Evolutionary conservation across 2,113 vertebrate genomes (phyloP).

Genomic region (Crotalus viridis): DNA sequence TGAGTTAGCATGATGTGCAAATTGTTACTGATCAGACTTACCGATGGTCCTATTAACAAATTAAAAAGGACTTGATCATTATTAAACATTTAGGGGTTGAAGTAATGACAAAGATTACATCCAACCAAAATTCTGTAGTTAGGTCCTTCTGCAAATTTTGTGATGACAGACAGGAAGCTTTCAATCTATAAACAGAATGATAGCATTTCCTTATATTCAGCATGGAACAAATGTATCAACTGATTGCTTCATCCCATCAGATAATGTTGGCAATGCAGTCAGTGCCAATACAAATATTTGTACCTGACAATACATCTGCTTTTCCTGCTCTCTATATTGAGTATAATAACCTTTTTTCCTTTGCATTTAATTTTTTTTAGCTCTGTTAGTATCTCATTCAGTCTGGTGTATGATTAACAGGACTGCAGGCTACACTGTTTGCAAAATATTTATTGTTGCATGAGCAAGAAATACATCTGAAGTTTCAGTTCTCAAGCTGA

Average conservation of each 20-base stretch:
- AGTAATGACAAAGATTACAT: background rate
- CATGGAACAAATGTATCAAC: background rate
- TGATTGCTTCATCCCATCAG: background rate
- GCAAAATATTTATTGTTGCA: slow-evolving; percentile 53
- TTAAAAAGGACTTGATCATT: background rate
- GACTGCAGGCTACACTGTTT: slow-evolving; percentile 20
- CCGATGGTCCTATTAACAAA: background rate
- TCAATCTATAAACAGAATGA: background rate
- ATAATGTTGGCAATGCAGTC: background rate
- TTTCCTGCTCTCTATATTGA: slow-evolving; percentile 1
- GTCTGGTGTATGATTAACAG: slow-evolving; percentile 52
- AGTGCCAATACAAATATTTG: background rate
- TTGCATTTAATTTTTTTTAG: slow-evolving; percentile 1
- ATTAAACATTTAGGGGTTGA: background rate
- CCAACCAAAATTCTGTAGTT: background rate
- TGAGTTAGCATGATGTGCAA: background rate
- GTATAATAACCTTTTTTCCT: background rate
- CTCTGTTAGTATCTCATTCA: slow-evolving; percentile 38
- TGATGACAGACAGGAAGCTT: background rate
- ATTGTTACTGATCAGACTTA: background rate
- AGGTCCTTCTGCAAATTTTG: background rate
- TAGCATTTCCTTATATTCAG: background rate
- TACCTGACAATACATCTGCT: background rate
- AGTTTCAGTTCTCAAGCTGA: slow-evolving; percentile 44
- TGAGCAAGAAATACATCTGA: slow-evolving; percentile 44